Percentiles rank a stretch among this genome's conserved stretches.
Evolutionary conservation across 1,140 invertebrate species (phyloP).

Genomic region (Coptotermes formosanus): DNA sequence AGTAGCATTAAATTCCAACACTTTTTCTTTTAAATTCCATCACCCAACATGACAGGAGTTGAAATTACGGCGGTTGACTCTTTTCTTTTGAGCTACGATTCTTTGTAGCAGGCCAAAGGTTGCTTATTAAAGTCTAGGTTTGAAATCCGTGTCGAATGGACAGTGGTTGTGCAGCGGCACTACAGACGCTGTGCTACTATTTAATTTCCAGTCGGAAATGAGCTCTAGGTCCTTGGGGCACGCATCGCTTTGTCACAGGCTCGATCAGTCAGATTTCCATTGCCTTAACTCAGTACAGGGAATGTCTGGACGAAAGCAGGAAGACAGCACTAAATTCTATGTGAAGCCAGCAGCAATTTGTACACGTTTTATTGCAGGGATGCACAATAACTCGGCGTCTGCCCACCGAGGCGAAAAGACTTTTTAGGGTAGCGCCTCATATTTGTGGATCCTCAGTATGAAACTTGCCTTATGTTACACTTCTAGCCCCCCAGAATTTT

Average conservation of each 20-base stretch:
- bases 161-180: not conserved
- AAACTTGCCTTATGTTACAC: too few species aligned
- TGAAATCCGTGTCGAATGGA: constrained; percentile 10
- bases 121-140: not conserved
- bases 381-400: too few species aligned
- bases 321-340: too few species aligned
- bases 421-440: too few species aligned
- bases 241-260: not conserved
- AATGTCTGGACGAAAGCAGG: too few species aligned
- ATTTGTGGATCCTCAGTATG: too few species aligned
- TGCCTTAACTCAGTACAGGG: not conserved
- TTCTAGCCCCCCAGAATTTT: too few species aligned
- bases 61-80: not conserved
- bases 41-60: not conserved
- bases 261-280: not conserved
- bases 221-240: constrained; percentile 1
- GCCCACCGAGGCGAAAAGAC: too few species aligned
- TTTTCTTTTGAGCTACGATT: constrained; percentile 10
- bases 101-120: constrained; percentile 9
- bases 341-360: too few species aligned
- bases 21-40: not conserved
- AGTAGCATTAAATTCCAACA: not conserved
- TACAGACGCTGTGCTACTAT: not conserved
- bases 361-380: too few species aligned
- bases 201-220: constrained; percentile 12